Base-by-base conservation (phyloP, 2,888 invertebrate species). In the Phyto melanocephala region DNA sequence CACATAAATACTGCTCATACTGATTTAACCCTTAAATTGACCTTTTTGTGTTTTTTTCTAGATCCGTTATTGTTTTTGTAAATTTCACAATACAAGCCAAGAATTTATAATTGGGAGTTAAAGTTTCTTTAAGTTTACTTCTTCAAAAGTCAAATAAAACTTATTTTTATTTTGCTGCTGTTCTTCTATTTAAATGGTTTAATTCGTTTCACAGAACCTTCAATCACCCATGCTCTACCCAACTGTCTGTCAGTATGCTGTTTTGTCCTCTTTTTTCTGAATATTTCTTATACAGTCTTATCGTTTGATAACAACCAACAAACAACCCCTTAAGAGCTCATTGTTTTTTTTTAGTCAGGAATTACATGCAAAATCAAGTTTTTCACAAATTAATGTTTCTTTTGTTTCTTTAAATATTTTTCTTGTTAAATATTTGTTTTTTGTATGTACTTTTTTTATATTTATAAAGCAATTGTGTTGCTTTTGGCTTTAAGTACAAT, bases 101-200 rank as follows among this genome's bases (percentile, higher is more conserved):
- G 35, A 63, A 63, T 65, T 71, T 71, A 50, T 71, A 79, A 79
- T 71, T 71, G 63, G 35, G 5, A 72, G 58, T 71, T 58, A 33
- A 79, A 65, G 58, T 79, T 72, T 58, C 54, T 50, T 35, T 60
- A 40, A 37, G 56, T 65, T 65, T 20, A 56, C 56, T 58, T 56
- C n/a, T 40, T 56, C 56, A 63, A 28, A 79, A 70, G 33, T 63
- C 54, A 54, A 70, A 70, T 56, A 65, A 78, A 71, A 78, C 11
- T 71, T 71, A n/a, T 68, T 11, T 47, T 33, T 33, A 37, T 22
- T 58, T 8, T 58, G 28, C 28, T 20, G 20, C 15, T 35, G 6
- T 15, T 15, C 4, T 54, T 58, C 17, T 47, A 20, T 6, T 37
- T n/a, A 67, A 75, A 56, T 54, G 62, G 33, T 54, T 37, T 37